Evolutionary conservation across 2,113 vertebrate species (phyloP).

Genomic region (Plecturocebus donacophilus): DNA sequence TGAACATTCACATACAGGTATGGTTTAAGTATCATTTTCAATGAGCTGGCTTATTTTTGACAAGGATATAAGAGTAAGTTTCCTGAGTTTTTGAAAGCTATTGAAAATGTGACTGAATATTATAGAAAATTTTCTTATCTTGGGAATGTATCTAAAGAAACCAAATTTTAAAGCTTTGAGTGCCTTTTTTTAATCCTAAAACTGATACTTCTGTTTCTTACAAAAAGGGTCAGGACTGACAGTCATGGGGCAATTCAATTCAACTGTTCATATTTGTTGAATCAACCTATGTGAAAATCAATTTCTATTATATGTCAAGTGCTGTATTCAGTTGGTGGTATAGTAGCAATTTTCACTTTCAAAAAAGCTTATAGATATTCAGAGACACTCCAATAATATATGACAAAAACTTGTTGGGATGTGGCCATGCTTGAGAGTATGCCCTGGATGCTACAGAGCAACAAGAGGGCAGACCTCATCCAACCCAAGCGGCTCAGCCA

Average conservation of each 20-base stretch:
- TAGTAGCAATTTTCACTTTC: not conserved
- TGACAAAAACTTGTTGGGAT: not conserved
- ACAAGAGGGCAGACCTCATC: not conserved
- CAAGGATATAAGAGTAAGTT: not conserved
- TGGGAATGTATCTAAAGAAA: not conserved
- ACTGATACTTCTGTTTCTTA: not conserved
- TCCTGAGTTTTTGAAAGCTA: not conserved
- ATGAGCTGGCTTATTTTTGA: not conserved
- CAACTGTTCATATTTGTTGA: not conserved
- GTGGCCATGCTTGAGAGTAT: not conserved
- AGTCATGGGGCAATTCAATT: not conserved
- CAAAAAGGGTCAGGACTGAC: not conserved
- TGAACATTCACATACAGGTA: not conserved
- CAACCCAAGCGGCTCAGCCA: not conserved
- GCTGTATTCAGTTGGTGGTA: not conserved
- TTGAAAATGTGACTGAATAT: not conserved
- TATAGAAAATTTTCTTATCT: not conserved
- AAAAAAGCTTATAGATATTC: not conserved
- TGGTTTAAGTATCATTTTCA: not conserved
- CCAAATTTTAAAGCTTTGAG: not conserved
- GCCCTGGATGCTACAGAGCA: too few relatives aligned
- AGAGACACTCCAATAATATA: not conserved
- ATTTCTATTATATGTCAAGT: not conserved
- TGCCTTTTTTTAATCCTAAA: not conserved
- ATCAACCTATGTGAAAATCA: not conserved